Evolutionary conservation across 2,797 vertebrate genomes (phyloP).

Genomic region (Catostomus latipinnis): DNA sequence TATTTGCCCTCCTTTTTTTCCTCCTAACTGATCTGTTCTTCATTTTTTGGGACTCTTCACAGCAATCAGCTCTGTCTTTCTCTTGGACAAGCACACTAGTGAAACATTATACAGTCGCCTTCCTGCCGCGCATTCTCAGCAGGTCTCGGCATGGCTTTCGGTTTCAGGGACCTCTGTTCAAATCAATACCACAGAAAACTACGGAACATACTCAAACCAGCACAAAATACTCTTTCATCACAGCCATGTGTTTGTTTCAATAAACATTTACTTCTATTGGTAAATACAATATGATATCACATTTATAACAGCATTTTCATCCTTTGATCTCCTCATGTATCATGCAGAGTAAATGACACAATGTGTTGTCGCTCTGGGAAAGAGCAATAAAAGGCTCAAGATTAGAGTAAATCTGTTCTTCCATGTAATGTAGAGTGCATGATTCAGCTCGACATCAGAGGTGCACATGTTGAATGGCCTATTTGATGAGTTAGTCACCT

Average conservation of each 20-base stretch:
- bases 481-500: slow-evolving; percentile 37
- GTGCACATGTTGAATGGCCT: not conserved
- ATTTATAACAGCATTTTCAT: too few relatives aligned
- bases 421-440: slow-evolving; percentile 11
- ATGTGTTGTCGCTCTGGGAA: slow-evolving; percentile 29
- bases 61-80: slow-evolving; percentile 56
- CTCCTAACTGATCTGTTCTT: slow-evolving; percentile 70
- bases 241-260: slow-evolving; percentile 22
- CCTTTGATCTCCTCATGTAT: not conserved
- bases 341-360: slow-evolving; percentile 1
- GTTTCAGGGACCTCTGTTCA: slow-evolving; percentile 60
- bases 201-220: slow-evolving; percentile 8
- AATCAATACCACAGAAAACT: slow-evolving; percentile 69
- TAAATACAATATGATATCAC: too few relatives aligned
- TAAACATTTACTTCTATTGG: not conserved
- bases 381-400: slow-evolving; percentile 17
- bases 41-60: slow-evolving; percentile 59
- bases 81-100: slow-evolving; percentile 62
- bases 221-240: slow-evolving; percentile 10
- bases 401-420: slow-evolving; percentile 32
- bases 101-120: slow-evolving; percentile 66
- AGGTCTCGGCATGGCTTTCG: slow-evolving; percentile 63
- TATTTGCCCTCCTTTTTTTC: slow-evolving; percentile 31
- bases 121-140: slow-evolving; percentile 67
- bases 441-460: slow-evolving; percentile 14